Conservation (phyloP, 2,797 vertebrate species). For the Carapus acus region DNA sequence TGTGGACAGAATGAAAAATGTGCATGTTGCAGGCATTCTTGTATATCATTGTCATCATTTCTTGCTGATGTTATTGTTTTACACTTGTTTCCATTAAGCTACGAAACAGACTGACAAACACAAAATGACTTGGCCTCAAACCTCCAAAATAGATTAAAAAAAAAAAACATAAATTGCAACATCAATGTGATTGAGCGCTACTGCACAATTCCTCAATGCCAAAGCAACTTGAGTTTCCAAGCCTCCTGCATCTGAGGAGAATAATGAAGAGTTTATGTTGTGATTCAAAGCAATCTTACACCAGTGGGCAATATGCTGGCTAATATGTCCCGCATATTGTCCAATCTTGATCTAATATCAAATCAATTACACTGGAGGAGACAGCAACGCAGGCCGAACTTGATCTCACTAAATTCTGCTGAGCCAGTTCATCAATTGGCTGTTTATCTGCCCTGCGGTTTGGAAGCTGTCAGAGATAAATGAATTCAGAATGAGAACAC, state of each 20-base stretch:
- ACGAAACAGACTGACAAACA: background rate
- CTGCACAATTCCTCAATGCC: too few relatives aligned
- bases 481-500: background rate
- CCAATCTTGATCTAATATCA: background rate
- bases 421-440: background rate
- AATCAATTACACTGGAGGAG: background rate
- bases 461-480: background rate
- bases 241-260: background rate
- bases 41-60: background rate
- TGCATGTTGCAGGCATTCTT: conserved; percentile 5
- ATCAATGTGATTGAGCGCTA: too few relatives aligned
- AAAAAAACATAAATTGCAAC: background rate
- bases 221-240: background rate
- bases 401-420: background rate
- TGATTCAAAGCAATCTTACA: background rate
- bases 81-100: background rate
- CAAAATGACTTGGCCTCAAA: background rate
- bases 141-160: too few relatives aligned
- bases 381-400: background rate
- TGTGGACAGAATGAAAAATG: background rate
- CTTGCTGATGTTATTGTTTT: conserved; percentile 13
- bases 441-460: background rate
- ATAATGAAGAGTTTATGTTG: background rate
- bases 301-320: background rate
- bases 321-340: background rate